Conservation (phyloP, 1,140 invertebrate genomes). For the Archivesica marissinica region DNA sequence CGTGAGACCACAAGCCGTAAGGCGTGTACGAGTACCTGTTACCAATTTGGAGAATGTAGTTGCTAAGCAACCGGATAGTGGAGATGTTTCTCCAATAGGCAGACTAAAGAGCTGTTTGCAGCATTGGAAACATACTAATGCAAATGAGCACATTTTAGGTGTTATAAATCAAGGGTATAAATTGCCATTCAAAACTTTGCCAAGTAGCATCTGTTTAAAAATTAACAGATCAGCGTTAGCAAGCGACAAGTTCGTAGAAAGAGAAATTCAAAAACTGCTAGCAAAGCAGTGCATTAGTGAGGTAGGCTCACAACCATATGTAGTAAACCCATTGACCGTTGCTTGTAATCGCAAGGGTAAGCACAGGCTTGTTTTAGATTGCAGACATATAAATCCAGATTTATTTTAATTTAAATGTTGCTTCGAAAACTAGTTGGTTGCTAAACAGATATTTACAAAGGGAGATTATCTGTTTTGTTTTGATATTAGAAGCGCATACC, state of each 20-base stretch:
- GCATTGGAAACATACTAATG: slow-evolving; percentile 20
- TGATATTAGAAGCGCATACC: background rate
- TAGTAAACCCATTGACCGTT: slow-evolving; percentile 58
- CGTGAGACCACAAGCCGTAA: too few species aligned
- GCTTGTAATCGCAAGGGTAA: slow-evolving; percentile 38
- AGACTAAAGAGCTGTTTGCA: slow-evolving; percentile 2
- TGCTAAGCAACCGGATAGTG: too few species aligned
- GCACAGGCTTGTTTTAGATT: slow-evolving; percentile 41
- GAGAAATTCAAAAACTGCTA: slow-evolving; percentile 54
- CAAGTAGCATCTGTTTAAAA: slow-evolving; percentile 9
- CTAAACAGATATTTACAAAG: slow-evolving; percentile 21
- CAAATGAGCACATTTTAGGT: slow-evolving; percentile 34
- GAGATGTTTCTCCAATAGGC: slow-evolving; percentile 5
- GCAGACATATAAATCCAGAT: slow-evolving; percentile 56
- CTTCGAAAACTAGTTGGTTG: slow-evolving; percentile 48
- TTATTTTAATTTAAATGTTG: slow-evolving; percentile 57
- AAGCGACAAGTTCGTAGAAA: slow-evolving; percentile 15
- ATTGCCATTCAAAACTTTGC: slow-evolving; percentile 47
- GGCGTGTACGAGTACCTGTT: too few species aligned
- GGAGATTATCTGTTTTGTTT: slow-evolving; percentile 38
- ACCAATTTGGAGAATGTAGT: too few species aligned
- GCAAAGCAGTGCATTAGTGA: slow-evolving; percentile 40
- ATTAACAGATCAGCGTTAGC: slow-evolving; percentile 58
- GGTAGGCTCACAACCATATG: slow-evolving; percentile 7
- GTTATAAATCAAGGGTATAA: slow-evolving; percentile 58